A percentile compares a stretch with the other conserved stretches of the same genome.
These are phyloP conservation scores for Xestia c-nigrum DNA, from an alignment of 2,888 invertebrate species.

Conservation along the genomic window DNA sequence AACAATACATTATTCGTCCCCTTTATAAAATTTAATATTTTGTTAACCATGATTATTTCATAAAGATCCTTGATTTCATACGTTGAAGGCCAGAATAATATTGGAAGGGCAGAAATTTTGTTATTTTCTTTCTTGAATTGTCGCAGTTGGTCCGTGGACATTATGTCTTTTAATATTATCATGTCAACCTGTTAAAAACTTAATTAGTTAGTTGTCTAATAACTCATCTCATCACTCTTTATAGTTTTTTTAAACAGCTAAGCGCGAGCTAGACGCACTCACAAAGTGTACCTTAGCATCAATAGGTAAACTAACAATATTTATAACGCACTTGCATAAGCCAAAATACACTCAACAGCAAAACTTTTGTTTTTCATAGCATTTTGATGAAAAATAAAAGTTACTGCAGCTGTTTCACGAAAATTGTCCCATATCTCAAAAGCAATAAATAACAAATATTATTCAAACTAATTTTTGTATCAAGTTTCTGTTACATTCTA, in stretches of 20 bases:
- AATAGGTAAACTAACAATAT: too few species aligned
- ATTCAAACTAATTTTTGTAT: too few species aligned
- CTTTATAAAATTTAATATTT: slow-evolving; percentile 63
- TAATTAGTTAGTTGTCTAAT: slow-evolving; percentile 32
- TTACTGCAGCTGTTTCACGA: too few species aligned
- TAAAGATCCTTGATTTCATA: slow-evolving; percentile 66
- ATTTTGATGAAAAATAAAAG: too few species aligned
- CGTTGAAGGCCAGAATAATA: slow-evolving; percentile 69
- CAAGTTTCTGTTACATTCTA: too few species aligned
- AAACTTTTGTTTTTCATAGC: too few species aligned
- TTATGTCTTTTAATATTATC: slow-evolving; percentile 72
- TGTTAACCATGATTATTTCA: slow-evolving; percentile 74
- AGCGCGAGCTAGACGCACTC: not conserved
- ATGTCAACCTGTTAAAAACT: slow-evolving; percentile 68
- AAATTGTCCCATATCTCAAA: too few species aligned
- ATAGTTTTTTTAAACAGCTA: too few species aligned
- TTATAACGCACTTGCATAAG: too few species aligned
- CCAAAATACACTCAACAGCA: too few species aligned
- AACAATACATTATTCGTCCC: slow-evolving; percentile 54
- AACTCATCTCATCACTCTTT: not conserved
- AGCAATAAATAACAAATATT: too few species aligned
- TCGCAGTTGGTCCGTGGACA: slow-evolving; percentile 60
- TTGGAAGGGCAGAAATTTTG: slow-evolving; percentile 66
- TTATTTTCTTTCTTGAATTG: slow-evolving; percentile 65
- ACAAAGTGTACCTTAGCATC: too few species aligned